Evolutionary conservation across 1,140 invertebrate genomes (phyloP).

Genomic region (Trichonephila clavata): DNA sequence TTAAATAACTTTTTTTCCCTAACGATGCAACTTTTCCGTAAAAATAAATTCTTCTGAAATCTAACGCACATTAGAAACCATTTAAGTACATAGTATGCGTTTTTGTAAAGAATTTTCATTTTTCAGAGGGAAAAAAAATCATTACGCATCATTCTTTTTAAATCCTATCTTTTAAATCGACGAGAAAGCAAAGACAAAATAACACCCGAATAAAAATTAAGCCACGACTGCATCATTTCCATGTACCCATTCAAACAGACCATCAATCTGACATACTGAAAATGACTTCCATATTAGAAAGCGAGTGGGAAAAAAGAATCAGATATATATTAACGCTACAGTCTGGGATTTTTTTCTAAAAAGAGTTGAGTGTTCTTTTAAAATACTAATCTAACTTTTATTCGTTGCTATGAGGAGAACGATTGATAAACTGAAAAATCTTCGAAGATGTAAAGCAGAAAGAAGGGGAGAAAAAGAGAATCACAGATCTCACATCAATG

Average conservation of each 20-base stretch:
- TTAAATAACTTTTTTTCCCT: too few relatives aligned
- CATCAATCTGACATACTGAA: background rate
- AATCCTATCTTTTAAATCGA: background rate
- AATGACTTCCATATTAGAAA: background rate
- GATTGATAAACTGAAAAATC: conserved; percentile 15
- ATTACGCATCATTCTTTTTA: background rate
- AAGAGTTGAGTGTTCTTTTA: background rate
- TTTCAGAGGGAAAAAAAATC: background rate
- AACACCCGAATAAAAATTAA: background rate
- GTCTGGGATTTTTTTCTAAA: background rate
- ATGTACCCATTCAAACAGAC: background rate
- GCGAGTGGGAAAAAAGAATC: background rate
- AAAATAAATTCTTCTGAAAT: too few relatives aligned
- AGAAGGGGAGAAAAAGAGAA: background rate
- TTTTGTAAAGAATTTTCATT: background rate
- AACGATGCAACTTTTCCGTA: too few relatives aligned
- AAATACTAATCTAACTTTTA: background rate
- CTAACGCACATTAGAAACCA: too few relatives aligned
- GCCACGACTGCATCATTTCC: background rate
- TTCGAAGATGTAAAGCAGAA: background rate
- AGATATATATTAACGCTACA: background rate
- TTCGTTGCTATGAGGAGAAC: background rate
- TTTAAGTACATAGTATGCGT: too few relatives aligned
- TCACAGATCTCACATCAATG: background rate
- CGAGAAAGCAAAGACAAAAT: background rate